Evolutionary conservation across 1,140 invertebrate genomes (phyloP).

Genomic region (Neotoxoptera formosana): DNA sequence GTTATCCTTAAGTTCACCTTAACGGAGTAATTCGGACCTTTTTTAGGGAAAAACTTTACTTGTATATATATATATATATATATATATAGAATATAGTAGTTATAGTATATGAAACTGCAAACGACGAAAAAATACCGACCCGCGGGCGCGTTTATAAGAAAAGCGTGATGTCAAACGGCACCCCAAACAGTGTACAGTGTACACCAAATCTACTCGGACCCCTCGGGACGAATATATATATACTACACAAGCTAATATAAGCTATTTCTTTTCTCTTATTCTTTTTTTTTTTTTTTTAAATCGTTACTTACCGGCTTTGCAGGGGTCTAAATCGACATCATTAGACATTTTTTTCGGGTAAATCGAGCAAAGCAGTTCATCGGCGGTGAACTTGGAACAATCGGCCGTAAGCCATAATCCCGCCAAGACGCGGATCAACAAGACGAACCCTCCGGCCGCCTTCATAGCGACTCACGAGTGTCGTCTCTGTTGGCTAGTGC

Average conservation of each 20-base stretch:
- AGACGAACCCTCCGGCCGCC: neutral
- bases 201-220: neutral
- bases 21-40: neutral
- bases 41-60: neutral
- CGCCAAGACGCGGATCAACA: slow-evolving; percentile 61
- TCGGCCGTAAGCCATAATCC: slow-evolving; percentile 62
- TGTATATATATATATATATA: too few relatives aligned
- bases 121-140: neutral
- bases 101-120: neutral
- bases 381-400: slow-evolving; percentile 70
- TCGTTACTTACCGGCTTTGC: slow-evolving; percentile 78
- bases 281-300: neutral
- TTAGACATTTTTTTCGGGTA: slow-evolving; percentile 75
- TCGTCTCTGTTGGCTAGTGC: neutral
- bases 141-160: neutral
- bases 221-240: neutral
- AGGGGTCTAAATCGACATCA: slow-evolving; percentile 83
- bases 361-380: slow-evolving; percentile 71
- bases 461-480: neutral
- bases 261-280: neutral
- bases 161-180: neutral
- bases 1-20: neutral
- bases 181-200: slow-evolving; percentile 1
- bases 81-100: neutral
- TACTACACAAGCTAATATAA: neutral